phyloP scores from a whole-genome alignment of 2,888 invertebrate genomes.

The Caenorhabditis zanzibari region DNA sequence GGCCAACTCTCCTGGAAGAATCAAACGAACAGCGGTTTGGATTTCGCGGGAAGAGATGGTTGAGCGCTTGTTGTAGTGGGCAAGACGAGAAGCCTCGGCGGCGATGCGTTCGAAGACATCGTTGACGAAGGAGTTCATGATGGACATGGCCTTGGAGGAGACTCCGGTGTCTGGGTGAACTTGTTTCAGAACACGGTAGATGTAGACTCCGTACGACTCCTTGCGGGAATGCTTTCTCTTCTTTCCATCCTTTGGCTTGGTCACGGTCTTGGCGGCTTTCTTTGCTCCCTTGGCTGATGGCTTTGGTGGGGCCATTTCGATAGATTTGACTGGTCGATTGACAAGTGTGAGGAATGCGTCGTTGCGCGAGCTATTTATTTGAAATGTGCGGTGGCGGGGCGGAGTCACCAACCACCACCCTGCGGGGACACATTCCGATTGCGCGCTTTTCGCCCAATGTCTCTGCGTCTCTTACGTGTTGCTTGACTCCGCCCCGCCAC shows the following conservation, averaged over 20 bases:
- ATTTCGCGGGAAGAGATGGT: constrained; percentile 86
- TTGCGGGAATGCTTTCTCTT: constrained; percentile 75
- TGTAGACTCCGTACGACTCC: constrained; percentile 84
- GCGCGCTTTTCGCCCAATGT: too few relatives aligned
- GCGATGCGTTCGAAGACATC: constrained; percentile 89
- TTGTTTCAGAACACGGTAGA: constrained; percentile 86
- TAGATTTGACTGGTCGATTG: constrained; percentile 20
- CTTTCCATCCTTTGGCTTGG: constrained; percentile 77
- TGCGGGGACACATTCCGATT: constrained; percentile 21
- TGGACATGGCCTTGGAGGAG: constrained; percentile 88
- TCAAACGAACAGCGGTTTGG: constrained; percentile 1
- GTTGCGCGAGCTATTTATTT: not conserved
- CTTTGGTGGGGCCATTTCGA: constrained; percentile 68
- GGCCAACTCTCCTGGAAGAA: constrained; percentile 7
- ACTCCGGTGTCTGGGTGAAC: constrained; percentile 87
- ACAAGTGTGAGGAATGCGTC: constrained; percentile 16
- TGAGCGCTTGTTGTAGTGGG: constrained; percentile 87
- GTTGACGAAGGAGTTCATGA: constrained; percentile 89
- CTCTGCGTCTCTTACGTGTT: not conserved
- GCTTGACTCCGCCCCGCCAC: constrained; percentile 28
- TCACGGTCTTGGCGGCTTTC: constrained; percentile 80
- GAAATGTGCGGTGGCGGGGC: constrained; percentile 29
- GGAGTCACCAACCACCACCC: constrained; percentile 15
- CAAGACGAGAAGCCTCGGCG: constrained; percentile 85
- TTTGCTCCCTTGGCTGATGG: constrained; percentile 83